Evolutionary conservation across 2,888 invertebrate genomes (phyloP).

Genomic region (Perizoma affinitatum): DNA sequence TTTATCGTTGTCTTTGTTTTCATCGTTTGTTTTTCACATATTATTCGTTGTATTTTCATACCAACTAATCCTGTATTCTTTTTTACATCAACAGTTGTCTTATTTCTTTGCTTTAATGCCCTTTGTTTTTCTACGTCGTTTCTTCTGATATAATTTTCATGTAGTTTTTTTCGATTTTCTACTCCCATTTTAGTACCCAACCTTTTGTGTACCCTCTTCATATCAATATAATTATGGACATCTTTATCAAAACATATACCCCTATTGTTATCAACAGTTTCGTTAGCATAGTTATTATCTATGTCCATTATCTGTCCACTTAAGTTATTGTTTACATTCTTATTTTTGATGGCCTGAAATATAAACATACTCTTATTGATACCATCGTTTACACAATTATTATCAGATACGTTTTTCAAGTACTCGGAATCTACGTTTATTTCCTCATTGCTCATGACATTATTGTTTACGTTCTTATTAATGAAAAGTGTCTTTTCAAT

Average conservation of each 20-base stretch:
- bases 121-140: slow-evolving; percentile 34
- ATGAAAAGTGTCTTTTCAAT: slow-evolving; percentile 5
- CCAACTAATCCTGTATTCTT: slow-evolving; percentile 56
- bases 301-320: too few species aligned
- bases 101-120: slow-evolving; percentile 37
- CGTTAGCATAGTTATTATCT: too few species aligned
- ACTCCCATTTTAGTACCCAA: slow-evolving; percentile 1
- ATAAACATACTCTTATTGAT: too few species aligned
- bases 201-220: not conserved
- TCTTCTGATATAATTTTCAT: slow-evolving; percentile 1
- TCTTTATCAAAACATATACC: too few species aligned
- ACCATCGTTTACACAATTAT: not conserved
- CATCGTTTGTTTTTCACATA: slow-evolving; percentile 12
- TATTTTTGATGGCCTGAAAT: not conserved
- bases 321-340: not conserved
- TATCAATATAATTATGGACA: not conserved
- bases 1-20: not conserved
- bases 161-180: not conserved
- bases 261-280: too few species aligned
- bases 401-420: not conserved
- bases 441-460: slow-evolving; percentile 6
- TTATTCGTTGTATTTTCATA: slow-evolving; percentile 44
- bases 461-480: slow-evolving; percentile 3
- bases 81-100: slow-evolving; percentile 47
- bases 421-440: not conserved